A percentile compares a stretch with the other conserved stretches of the same genome.
phyloP scores from a whole-genome alignment of 1,140 invertebrate genomes.

The Thaumatotibia leucotreta region DNA sequence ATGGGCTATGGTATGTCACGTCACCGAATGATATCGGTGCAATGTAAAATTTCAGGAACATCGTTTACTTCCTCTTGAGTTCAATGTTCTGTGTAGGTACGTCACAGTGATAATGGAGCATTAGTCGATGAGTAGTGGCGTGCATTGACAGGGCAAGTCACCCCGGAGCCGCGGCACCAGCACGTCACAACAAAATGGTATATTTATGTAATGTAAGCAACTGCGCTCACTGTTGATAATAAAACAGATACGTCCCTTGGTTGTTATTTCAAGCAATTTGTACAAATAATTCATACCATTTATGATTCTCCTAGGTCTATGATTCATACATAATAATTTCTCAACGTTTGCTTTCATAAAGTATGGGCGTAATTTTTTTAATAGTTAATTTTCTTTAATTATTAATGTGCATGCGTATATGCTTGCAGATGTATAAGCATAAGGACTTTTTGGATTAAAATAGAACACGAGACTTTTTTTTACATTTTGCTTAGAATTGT shows the following conservation, averaged over 20 bases:
- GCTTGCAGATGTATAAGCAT: too few relatives aligned
- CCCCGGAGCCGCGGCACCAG: slow-evolving; percentile 40
- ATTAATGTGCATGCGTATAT: too few relatives aligned
- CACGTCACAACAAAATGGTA: slow-evolving; percentile 24
- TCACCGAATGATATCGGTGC: slow-evolving; percentile 28
- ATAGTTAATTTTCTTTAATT: too few relatives aligned
- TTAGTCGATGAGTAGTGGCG: slow-evolving; percentile 30
- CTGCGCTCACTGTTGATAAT: slow-evolving; percentile 9
- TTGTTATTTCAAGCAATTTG: not conserved
- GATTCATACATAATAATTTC: too few relatives aligned
- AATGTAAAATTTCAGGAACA: slow-evolving; percentile 57
- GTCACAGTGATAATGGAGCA: slow-evolving; percentile 60
- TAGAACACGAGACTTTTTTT: too few relatives aligned
- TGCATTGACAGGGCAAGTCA: slow-evolving; percentile 60
- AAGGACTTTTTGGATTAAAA: too few relatives aligned
- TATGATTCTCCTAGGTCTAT: too few relatives aligned
- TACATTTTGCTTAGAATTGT: too few relatives aligned
- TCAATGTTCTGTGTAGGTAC: slow-evolving; percentile 64
- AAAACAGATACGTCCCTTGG: not conserved
- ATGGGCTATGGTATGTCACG: not conserved
- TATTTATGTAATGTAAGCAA: slow-evolving; percentile 19
- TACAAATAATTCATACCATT: too few relatives aligned
- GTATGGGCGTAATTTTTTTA: too few relatives aligned
- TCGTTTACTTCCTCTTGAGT: slow-evolving; percentile 64
- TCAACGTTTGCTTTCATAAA: too few relatives aligned